These are phyloP conservation scores for Synergus umbraculus DNA, from an alignment of 2,888 invertebrate genomes.

Conservation along the genomic window DNA sequence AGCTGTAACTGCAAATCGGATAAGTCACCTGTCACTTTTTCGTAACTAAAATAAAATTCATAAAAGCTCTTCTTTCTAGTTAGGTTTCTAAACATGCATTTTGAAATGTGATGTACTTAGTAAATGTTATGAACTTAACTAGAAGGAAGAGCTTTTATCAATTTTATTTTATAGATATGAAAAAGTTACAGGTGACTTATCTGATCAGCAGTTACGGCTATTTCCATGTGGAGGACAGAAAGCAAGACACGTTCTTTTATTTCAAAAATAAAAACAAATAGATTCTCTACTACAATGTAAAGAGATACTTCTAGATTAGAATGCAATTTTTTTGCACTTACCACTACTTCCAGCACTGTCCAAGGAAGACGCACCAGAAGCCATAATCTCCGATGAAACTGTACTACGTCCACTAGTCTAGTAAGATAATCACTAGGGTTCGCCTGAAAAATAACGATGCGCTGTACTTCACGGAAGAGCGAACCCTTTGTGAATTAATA, in stretches of 20 bases:
- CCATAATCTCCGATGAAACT: conserved; percentile 79
- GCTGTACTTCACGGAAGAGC: conserved; percentile 69
- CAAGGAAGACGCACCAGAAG: conserved; percentile 88
- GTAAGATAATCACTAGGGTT: conserved; percentile 66
- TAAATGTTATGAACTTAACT: too few species aligned
- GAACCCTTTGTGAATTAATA: conserved; percentile 71
- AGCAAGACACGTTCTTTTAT: not conserved
- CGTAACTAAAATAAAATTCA: too few species aligned
- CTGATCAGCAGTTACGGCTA: too few species aligned
- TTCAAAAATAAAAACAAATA: conserved; percentile 25
- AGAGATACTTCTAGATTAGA: not conserved
- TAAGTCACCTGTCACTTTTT: too few species aligned
- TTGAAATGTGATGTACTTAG: too few species aligned
- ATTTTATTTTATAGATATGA: too few species aligned
- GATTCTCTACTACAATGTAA: not conserved
- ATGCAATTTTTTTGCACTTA: conserved; percentile 72
- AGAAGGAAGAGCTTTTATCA: too few species aligned
- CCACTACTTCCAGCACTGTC: conserved; percentile 89
- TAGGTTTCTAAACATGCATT: too few species aligned
- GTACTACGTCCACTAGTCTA: conserved; percentile 63
- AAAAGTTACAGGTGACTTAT: too few species aligned
- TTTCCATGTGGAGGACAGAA: not conserved
- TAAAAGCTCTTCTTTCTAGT: too few species aligned
- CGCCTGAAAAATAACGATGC: conserved; percentile 72
- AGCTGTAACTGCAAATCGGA: too few species aligned